A percentile compares a stretch with the other conserved stretches of the same genome.
phyloP scores from a whole-genome alignment of 2,113 vertebrate genomes.

The Burhinus oedicnemus region DNA sequence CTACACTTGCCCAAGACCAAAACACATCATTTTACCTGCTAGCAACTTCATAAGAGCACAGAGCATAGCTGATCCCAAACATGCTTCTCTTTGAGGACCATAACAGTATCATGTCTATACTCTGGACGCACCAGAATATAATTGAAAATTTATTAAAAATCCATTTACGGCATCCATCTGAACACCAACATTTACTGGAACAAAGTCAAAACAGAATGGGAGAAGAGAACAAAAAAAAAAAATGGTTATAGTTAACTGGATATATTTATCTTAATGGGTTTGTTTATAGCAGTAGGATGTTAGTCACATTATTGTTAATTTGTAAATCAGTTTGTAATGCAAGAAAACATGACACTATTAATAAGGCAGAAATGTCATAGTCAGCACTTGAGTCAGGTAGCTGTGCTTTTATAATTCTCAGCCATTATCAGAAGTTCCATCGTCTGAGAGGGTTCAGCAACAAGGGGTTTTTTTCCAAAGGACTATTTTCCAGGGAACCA shows the following conservation, averaged over 20 bases:
- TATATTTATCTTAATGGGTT: conserved; percentile 4
- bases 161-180: neutral
- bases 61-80: neutral
- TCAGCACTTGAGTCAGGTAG: conserved; percentile 20
- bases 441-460: neutral
- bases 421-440: neutral
- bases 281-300: conserved; percentile 1
- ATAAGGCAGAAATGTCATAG: neutral
- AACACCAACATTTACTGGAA: neutral
- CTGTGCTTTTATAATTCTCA: neutral
- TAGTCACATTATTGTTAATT: neutral
- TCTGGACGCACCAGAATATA: neutral
- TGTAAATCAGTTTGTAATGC: neutral
- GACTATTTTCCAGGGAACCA: neutral
- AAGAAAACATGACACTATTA: neutral
- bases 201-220: neutral
- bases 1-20: neutral
- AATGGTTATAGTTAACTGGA: neutral
- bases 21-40: neutral
- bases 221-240: neutral
- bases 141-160: neutral
- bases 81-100: fast-evolving
- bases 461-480: neutral
- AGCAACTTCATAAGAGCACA: neutral
- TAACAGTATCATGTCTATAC: neutral